Evolutionary conservation across 2,888 invertebrate genomes (phyloP), one percentile per base, ranked within the genome.

Genomic region (Drosophila barbarae): DNA sequence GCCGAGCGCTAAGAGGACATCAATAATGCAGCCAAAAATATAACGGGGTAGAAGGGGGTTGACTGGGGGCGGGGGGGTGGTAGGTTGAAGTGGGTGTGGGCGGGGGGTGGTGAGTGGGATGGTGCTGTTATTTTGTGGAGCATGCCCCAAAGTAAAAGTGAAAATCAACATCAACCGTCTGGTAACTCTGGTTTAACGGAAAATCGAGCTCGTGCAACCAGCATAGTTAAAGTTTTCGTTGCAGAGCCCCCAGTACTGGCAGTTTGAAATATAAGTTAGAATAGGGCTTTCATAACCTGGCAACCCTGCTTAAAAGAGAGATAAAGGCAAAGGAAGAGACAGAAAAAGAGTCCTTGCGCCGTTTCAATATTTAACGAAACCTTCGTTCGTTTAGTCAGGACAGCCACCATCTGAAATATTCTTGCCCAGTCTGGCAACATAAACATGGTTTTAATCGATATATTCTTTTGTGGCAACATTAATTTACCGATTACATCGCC

Each of bases 71-170:
- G 42, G 69, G 42, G 69, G 68, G 26, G n/a, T 71, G 60, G n/a
- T n/a, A 30, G 61, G 23, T 12, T 10, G 10, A 13, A 18, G 30
- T 26, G 32, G 9, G 23, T 42, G 23, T 30, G 23, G 34, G 18
- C 5, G 6, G 39, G 5, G 18, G 38, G 13, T 12, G 13, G 23
- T 26, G 42, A 2, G 42, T 26, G n/a, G 6, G 30, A 12, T 9
- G 53, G 23, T 46, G 18, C 36, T n/a, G 18, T 58, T 38, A 44
- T 30, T 42, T 42, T 42, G 21, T 18, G 12, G 12, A 36, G 41
- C 61, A 61, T 64, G 76, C 61, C 76, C 80, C 85, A 83, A 81
- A 81, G 85, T 85, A 81, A 81, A 81, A 82, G 81, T 82, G 85
- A 82, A 82, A 82, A 82, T 84, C 77, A 84, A 74, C 85, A 85